Evolutionary conservation across 2,888 invertebrate species (phyloP).

Genomic region (Melinaea marsaeus): DNA sequence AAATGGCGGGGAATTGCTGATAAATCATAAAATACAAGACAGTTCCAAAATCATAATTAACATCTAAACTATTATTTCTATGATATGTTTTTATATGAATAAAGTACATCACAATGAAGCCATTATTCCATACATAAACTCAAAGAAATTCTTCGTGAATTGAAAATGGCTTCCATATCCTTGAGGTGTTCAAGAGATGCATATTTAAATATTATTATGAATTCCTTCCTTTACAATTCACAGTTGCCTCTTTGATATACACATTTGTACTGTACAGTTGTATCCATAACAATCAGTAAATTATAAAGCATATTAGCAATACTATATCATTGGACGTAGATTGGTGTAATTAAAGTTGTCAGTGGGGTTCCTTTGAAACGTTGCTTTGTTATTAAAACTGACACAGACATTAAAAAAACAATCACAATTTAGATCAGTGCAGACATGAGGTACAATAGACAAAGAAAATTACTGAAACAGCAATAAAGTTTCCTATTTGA

Average conservation of each 20-base stretch:
- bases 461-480: too few species aligned
- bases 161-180: slow-evolving; percentile 22
- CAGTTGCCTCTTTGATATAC: too few species aligned
- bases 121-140: neutral
- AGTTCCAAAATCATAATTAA: too few species aligned
- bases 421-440: slow-evolving; percentile 3
- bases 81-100: neutral
- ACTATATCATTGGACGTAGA: too few species aligned
- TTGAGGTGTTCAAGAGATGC: slow-evolving; percentile 22
- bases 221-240: slow-evolving; percentile 1
- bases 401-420: slow-evolving; percentile 3
- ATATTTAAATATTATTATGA: slow-evolving; percentile 21
- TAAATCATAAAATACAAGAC: too few species aligned
- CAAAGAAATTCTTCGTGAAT: slow-evolving; percentile 24
- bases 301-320: too few species aligned
- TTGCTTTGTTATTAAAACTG: slow-evolving; percentile 7
- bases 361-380: neutral
- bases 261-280: too few species aligned
- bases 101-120: neutral
- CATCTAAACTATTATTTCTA: too few species aligned
- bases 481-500: too few species aligned
- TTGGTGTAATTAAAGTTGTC: neutral
- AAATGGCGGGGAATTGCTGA: too few species aligned
- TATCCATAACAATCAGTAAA: too few species aligned
- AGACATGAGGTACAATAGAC: neutral